Evolutionary conservation across 92 coral and sea anemone species (phyloP).

Genomic region (Chrysogorgia sp.): DNA sequence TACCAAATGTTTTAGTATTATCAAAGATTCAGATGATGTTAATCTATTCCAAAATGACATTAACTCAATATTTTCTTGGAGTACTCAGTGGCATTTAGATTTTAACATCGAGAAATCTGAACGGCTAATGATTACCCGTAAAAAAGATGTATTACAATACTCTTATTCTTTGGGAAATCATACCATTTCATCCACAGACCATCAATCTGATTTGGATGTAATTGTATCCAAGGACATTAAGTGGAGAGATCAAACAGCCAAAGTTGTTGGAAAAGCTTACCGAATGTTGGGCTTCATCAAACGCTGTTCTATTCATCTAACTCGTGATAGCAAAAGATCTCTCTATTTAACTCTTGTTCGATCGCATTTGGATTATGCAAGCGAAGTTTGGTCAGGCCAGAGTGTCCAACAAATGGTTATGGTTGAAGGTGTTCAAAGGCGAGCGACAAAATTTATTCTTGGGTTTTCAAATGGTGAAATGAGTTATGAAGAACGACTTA

Average conservation of each 20-base stretch:
- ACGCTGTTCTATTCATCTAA: no score
- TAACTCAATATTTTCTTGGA: background rate
- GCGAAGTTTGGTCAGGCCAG: constrained; percentile 5
- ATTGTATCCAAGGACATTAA: background rate
- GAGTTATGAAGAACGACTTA: background rate
- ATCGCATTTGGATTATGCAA: constrained; percentile 3
- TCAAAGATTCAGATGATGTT: background rate
- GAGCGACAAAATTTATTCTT: constrained; percentile 17
- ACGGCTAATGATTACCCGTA: background rate
- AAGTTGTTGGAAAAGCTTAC: background rate
- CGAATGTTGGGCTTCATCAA: background rate
- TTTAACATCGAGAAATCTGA: no score
- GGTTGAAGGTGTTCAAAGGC: constrained; percentile 14
- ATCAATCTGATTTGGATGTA: background rate
- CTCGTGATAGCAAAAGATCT: no score
- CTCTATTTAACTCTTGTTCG: background rate
- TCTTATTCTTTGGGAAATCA: background rate
- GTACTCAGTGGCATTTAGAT: no score
- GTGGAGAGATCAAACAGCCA: background rate
- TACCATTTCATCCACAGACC: background rate
- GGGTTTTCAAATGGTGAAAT: background rate
- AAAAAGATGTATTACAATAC: background rate
- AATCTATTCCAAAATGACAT: no score
- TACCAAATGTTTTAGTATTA: background rate
- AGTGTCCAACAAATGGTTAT: background rate